Base-by-base conservation (phyloP, 2,888 invertebrate species). In the Thalpophila matura region DNA sequence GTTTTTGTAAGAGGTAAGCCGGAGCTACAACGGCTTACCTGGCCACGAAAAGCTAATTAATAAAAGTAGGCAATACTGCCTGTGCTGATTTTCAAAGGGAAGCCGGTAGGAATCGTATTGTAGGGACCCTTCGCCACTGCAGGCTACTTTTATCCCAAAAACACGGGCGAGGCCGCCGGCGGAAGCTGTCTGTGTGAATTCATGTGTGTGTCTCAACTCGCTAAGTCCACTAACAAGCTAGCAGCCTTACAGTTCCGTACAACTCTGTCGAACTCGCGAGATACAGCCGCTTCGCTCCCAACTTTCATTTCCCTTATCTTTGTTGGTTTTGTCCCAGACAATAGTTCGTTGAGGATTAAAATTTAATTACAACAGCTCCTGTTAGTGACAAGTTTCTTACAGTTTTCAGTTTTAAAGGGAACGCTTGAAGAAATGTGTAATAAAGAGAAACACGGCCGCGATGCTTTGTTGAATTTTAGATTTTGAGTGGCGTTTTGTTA, bases 311-410 rank as follows among this genome's bases (percentile, higher is more conserved):
- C 70, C 35, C 63, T 63, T 65, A 64, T 70, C 73, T 71, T 56
- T 73, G 76, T 79, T 77, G 74, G 78, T 80, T 77, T 75, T 80
- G 62, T 68, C 69, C 49, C 62, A 66, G 66, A 78, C 68, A 77
- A 77, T 77, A 81, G 77, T 81, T 82, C 70, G 73, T 71, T 12
- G 60, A 57, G 79, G 84, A 86, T 86, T 86, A 83, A 79, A 84
- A 85, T 85, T 84, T 84, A 86, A 86, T 85, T 85, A 84, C 72
- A 74, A 70, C 65, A 76, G 60, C 54, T 63, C 67, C 65, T 71
- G 75, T 50, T 69, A 74, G 59, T 71, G 77, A 68, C 69, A 74
- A 80, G 66, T 74, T 79, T 78, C 75, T 50, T 55, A 60, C 65
- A 72, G 72, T 72, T 76, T 80, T 67, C 51, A 63, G 54, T 67